Evolutionary conservation across 2,888 invertebrate species (phyloP), one percentile per base, ranked within the genome.

Genomic region (Blera fallax): DNA sequence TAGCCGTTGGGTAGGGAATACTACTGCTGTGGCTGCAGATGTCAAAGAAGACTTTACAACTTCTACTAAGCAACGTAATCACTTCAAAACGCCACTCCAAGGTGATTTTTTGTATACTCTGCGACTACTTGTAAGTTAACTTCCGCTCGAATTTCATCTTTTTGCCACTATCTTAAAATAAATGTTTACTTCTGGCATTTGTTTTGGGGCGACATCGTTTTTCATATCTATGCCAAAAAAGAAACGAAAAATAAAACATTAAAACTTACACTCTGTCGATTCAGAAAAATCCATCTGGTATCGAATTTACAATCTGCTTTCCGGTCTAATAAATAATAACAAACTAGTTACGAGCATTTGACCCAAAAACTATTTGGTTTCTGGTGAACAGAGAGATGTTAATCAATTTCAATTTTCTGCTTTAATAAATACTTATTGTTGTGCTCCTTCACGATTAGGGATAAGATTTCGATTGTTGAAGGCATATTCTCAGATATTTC

Each of bases 361-460:
- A 69, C 52, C 58, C 21, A 34, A 21, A 77, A 77, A 69, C 60
- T 60, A 77, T 69, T 62, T 24, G n/a, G 43, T 34, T 43, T 69
- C 69, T 34, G 14, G 40, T 11, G 40, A 43, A 62, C 40, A 77
- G 40, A 77, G 14, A 56, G 70, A 78, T 78, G 45, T 37, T 54
- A 54, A 78, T 78, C 62, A 64, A 78, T 72, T 70, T 78, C 70
- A 64, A 70, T 78, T 78, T 78, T 70, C 64, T 37, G 54, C 77
- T 78, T 27, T 60, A 18, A 54, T 54, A 62, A 78, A 56, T 78
- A 48, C 45, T 24, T 48, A 56, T 70, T 78, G 54, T 62, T 70
- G 27, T 18, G 58, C n/a, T 48, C 29, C 52, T 34, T 16, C 32
- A 64, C 27, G 54, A 54, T 54, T 16, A 54, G 10, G 43, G 43